Evolutionary conservation across 2,797 vertebrate genomes (phyloP).

Genomic region (Sebastes hopkinsi): DNA sequence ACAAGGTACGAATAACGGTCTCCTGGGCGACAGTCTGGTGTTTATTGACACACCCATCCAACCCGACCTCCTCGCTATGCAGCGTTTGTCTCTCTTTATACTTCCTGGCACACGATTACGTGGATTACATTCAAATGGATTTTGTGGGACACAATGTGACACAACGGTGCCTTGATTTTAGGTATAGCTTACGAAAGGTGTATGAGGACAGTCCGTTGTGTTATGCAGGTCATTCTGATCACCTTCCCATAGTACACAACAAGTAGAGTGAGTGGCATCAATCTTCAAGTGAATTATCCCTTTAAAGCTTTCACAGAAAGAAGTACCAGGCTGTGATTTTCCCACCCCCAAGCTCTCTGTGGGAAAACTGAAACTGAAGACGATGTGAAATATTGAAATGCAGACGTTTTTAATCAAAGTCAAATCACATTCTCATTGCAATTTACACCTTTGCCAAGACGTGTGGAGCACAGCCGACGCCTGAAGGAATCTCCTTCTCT

Average conservation of each 20-base stretch:
- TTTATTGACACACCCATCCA: too few species aligned
- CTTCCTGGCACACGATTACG: too few species aligned
- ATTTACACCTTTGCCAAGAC: slow-evolving; percentile 53
- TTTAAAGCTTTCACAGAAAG: not conserved
- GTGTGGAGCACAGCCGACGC: slow-evolving; percentile 15
- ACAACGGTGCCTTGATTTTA: too few species aligned
- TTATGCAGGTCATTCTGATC: not conserved
- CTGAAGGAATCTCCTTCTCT: slow-evolving; percentile 30
- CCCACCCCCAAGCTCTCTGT: not conserved
- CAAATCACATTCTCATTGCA: slow-evolving; percentile 59
- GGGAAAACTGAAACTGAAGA: not conserved
- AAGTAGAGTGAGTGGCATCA: not conserved
- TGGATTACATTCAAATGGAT: too few species aligned
- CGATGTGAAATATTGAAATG: slow-evolving; percentile 17
- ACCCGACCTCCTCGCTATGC: too few species aligned
- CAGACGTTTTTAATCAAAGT: slow-evolving; percentile 59
- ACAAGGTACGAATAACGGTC: too few species aligned
- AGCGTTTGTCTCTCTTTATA: too few species aligned
- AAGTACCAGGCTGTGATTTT: not conserved
- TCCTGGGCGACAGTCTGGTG: too few species aligned
- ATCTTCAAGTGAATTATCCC: not conserved
- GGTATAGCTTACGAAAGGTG: too few species aligned
- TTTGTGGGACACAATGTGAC: too few species aligned
- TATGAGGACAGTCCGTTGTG: not conserved
- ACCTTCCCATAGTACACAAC: not conserved